Base-by-base conservation (phyloP, 2,113 vertebrate genomes). In the Scopus umbretta region DNA sequence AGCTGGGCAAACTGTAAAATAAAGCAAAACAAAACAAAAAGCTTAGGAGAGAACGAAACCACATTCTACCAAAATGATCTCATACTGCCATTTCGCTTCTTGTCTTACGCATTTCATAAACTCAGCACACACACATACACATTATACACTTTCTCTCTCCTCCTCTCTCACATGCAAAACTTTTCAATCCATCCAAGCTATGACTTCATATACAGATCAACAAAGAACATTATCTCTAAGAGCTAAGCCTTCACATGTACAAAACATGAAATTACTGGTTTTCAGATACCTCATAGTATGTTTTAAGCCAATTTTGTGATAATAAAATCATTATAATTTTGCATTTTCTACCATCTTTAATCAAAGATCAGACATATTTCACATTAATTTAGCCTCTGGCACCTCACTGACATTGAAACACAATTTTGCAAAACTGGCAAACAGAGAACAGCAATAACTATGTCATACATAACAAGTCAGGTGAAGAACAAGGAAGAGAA, bases 1-100 rank as follows among this genome's bases (percentile, higher is more conserved):
- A 99, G 97, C 97, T 99, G 99, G 90, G 99, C 98, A 98, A 99
- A 99, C 99, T 99, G 97, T 58, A 98, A 97, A 95, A 98, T 32
- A 98, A 56, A 97, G 86, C 68, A 97, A 94, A 94, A 53, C 21
- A 88, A 47, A 87, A 9, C 13, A 88, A 45, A 74, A 40, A n/a
- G 30, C n/a, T 91, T 52, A 96, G 85, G 6, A 73, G 29, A 70
- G 52, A n/a, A n/a, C n/a, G n/a, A 70, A 88, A 38, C 16, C 42
- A n/a, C 52, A 8, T 27, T 16, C 34, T 45, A 32, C 32, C 49
- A 16, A 80, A 56, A 38, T 6, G 8, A 89, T 36, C 45, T 55
- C 80, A 12, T 8, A 1, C 10, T 50, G 40, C 71, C 20, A 18
- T 58, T 80, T 75, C 25, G 16, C 58, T 43, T 6, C 53, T 62